Evolutionary conservation across 1,140 invertebrate genomes (phyloP).

Genomic region (Ephestia elutella): DNA sequence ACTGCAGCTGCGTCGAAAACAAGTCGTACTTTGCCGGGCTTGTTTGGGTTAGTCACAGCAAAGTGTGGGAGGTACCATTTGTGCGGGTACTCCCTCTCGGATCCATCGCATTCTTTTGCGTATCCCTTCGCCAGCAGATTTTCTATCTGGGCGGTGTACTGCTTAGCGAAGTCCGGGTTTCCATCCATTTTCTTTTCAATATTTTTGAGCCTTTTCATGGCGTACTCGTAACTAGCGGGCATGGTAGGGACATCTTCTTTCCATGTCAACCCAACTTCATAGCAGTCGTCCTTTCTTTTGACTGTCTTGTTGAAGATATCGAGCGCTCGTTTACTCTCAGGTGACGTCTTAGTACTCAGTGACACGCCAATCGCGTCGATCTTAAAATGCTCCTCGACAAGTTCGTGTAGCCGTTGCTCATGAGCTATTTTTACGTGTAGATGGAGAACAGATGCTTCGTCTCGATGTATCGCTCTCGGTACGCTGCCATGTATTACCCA

Average conservation of each 20-base stretch:
- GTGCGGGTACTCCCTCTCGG: background rate
- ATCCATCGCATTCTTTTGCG: background rate
- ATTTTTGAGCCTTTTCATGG: background rate
- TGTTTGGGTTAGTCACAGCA: slow-evolving; percentile 29
- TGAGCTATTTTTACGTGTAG: too few relatives aligned
- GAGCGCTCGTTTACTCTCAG: too few relatives aligned
- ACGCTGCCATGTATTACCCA: too few relatives aligned
- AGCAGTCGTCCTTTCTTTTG: too few relatives aligned
- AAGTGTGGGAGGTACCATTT: slow-evolving; percentile 43
- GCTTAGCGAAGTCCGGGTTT: slow-evolving; percentile 3
- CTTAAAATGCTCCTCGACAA: too few relatives aligned
- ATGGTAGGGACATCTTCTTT: slow-evolving; percentile 8
- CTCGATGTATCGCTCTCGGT: too few relatives aligned
- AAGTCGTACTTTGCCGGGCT: slow-evolving; percentile 33
- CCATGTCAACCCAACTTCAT: slow-evolving; percentile 7
- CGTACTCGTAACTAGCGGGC: slow-evolving; percentile 7
- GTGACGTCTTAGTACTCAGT: too few relatives aligned
- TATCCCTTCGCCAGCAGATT: slow-evolving; percentile 13
- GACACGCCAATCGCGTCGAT: too few relatives aligned
- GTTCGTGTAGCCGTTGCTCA: too few relatives aligned
- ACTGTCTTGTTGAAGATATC: too few relatives aligned
- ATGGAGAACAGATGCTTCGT: too few relatives aligned
- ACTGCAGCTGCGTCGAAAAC: slow-evolving; percentile 31
- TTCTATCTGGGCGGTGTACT: slow-evolving; percentile 6
- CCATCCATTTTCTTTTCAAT: slow-evolving; percentile 17